A percentile compares a stretch with the other conserved stretches of the same genome.
Conservation (phyloP, 2,113 vertebrate genomes). For the Nothobranchius furzeri region DNA sequence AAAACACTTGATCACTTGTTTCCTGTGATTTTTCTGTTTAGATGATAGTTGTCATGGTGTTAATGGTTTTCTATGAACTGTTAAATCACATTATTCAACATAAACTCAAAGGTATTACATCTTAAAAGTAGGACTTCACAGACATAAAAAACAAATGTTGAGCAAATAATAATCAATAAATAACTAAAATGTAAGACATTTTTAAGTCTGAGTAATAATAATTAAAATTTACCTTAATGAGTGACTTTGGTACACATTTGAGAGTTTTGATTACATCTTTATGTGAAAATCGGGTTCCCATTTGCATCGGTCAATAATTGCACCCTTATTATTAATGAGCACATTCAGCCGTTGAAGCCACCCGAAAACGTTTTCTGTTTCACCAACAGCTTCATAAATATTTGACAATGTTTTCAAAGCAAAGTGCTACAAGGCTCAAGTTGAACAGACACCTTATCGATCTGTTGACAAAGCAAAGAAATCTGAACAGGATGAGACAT, state of each 20-base stretch:
- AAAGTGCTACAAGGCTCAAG: slow-evolving; percentile 33
- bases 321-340: not conserved
- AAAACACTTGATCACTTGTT: not conserved
- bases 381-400: slow-evolving; percentile 45
- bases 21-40: not conserved
- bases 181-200: too few relatives aligned
- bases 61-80: not conserved
- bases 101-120: too few relatives aligned
- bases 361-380: slow-evolving; percentile 2
- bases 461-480: slow-evolving; percentile 48
- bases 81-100: too few relatives aligned
- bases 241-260: too few relatives aligned
- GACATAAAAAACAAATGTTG: too few relatives aligned
- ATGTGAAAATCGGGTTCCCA: not conserved
- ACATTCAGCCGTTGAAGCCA: not conserved
- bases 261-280: too few relatives aligned
- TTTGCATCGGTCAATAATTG: not conserved
- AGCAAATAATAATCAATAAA: too few relatives aligned
- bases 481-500: slow-evolving; percentile 33
- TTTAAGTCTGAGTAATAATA: too few relatives aligned
- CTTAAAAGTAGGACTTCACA: too few relatives aligned
- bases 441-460: slow-evolving; percentile 51
- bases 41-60: not conserved
- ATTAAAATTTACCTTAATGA: too few relatives aligned
- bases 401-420: slow-evolving; percentile 52